A percentile compares a stretch with the other conserved stretches of the same genome.
These are phyloP conservation scores for Omphaloscelis lunosa DNA, from an alignment of 2,888 invertebrate genomes.

Conservation along the genomic window DNA sequence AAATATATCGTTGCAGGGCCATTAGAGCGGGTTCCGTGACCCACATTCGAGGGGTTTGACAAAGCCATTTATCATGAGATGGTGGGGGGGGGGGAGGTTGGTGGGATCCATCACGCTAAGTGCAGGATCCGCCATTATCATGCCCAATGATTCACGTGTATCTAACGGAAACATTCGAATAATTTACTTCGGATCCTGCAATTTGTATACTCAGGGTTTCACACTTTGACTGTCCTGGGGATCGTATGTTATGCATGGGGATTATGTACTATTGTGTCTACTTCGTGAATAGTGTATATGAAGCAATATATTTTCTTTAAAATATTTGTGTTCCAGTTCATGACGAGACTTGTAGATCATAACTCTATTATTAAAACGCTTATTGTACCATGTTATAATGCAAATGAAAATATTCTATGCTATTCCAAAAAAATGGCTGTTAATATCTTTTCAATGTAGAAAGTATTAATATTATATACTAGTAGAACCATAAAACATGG, in stretches of 20 bases:
- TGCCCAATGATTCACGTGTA: conserved; percentile 77
- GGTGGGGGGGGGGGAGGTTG: conserved; percentile 56
- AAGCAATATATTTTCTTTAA: neutral
- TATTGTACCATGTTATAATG: too few species aligned
- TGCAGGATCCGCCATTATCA: conserved; percentile 77
- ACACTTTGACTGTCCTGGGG: neutral
- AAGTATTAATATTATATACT: neutral
- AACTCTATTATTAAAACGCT: too few species aligned
- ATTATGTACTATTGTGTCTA: neutral
- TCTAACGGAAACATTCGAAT: conserved; percentile 66
- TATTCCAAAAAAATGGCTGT: neutral
- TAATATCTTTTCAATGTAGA: neutral
- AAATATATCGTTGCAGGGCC: conserved; percentile 62
- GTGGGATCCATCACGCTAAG: conserved; percentile 82
- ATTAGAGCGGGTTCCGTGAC: conserved; percentile 60
- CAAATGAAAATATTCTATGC: too few species aligned
- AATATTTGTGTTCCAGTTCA: neutral
- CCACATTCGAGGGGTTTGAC: conserved; percentile 65
- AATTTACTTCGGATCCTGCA: conserved; percentile 20
- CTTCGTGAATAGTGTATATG: neutral
- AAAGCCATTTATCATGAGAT: conserved; percentile 79
- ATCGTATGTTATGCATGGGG: neutral
- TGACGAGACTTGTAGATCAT: too few species aligned
- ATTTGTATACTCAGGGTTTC: conserved; percentile 4
- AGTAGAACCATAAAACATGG: neutral